A percentile compares a stretch with the other conserved stretches of the same genome.
These are phyloP conservation scores for Sylvia borin DNA, from an alignment of 2,797 vertebrate species.

Conservation along the genomic window DNA sequence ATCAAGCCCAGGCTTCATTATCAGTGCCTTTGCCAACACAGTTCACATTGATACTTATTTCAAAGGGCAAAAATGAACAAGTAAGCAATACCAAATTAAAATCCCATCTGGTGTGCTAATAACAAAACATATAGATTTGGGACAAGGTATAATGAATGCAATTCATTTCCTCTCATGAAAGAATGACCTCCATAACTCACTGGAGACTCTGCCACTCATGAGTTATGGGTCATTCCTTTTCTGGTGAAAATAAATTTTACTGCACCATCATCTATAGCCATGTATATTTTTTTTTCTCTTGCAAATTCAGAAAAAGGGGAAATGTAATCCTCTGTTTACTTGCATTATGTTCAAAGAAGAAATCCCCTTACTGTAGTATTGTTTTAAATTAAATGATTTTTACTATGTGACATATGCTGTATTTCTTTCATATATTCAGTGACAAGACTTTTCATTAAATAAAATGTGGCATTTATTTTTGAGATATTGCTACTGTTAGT, in stretches of 20 bases:
- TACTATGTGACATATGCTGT: neutral
- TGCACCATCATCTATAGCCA: constrained; percentile 11
- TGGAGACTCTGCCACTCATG: constrained; percentile 73
- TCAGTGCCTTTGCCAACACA: constrained; percentile 20
- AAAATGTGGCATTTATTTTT: constrained; percentile 57
- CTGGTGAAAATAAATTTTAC: constrained; percentile 78
- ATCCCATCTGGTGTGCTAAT: constrained; percentile 66
- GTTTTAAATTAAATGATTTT: constrained; percentile 7
- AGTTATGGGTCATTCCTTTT: constrained; percentile 78
- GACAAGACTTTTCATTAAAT: constrained; percentile 55
- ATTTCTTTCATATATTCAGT: neutral
- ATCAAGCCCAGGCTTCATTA: neutral
- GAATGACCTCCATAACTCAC: constrained; percentile 79
- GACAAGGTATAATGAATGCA: constrained; percentile 70
- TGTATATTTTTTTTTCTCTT: constrained; percentile 67
- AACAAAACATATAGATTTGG: constrained; percentile 69
- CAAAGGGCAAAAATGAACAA: constrained; percentile 53
- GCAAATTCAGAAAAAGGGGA: constrained; percentile 68
- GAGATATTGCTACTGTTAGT: constrained; percentile 57
- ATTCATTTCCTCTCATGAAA: constrained; percentile 75
- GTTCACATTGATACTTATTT: constrained; percentile 52
- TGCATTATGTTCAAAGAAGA: constrained; percentile 2
- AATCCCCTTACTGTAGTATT: neutral
- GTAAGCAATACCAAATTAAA: constrained; percentile 70
- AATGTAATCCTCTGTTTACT: constrained; percentile 30